Base-by-base conservation (phyloP, 2,888 invertebrate genomes). In the Nymphalis c-album region DNA sequence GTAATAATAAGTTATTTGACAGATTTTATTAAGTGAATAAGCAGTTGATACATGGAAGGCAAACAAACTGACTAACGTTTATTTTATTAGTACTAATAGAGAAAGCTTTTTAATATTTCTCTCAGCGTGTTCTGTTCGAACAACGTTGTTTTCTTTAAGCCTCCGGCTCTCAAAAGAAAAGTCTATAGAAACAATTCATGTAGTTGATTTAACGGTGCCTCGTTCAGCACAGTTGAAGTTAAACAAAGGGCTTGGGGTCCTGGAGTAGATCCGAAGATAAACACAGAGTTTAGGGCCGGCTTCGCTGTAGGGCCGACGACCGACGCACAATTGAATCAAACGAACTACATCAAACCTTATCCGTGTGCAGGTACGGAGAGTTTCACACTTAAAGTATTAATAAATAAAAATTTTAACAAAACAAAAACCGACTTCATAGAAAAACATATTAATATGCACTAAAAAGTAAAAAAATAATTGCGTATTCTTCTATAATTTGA, bases 181-280 rank as follows among this genome's bases (percentile, higher is more conserved):
- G 46, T 7, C 35, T 45, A 22, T 22, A 62, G 55, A 55, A 46
- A 31, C 46, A 55, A 46, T 64, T 58, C 48, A 20, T 48, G 22
- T 20, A 40, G 17, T 55, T 55, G 53, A 55, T 31, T 55, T 57
- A 40, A 60, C 16, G 50, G 48, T 18, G 26, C 4, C 48, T 51
- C 51, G 59, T 51, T 60, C 59, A 35, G 55, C 53, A 22, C 55
- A 61, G 13, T 61, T 17, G 47, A 55, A 66, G 60, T 55, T 47
- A 66, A 66, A 66, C 65, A 66, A 60, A 65, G 64, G 60, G 63
- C 26, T 60, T 40, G 35, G 40, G 57, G 17, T 57, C 18, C 18
- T 18, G 18, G n/a, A 55, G 57, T 18, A 13, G 22, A 64, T 45
- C 59, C 35, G 45, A 53, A 65, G 65, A 65, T 55, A 65, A 65